Percentiles rank a stretch among this genome's conserved stretches.
phyloP scores from a whole-genome alignment of 2,113 vertebrate genomes.

The Gallinago paraguaiae region DNA sequence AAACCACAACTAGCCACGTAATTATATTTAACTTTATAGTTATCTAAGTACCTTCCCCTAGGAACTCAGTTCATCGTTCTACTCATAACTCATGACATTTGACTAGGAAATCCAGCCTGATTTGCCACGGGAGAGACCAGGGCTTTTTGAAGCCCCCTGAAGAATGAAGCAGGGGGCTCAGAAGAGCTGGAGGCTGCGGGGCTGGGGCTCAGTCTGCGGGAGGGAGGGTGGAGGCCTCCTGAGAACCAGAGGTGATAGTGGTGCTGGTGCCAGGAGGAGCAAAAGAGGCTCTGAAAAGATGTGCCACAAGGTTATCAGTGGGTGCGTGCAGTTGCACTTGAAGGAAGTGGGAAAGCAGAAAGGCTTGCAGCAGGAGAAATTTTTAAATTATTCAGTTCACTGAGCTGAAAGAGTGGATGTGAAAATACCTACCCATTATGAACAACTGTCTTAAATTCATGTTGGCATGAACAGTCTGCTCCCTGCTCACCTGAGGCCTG shows the following conservation, averaged over 20 bases:
- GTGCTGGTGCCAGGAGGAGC: not conserved
- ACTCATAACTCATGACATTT: not conserved
- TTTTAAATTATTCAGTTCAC: not conserved
- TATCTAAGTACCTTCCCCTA: not conserved
- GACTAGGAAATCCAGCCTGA: not conserved
- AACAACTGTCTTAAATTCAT: not conserved
- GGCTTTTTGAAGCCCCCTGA: not conserved
- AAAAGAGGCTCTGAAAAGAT: not conserved
- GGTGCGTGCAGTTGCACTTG: not conserved
- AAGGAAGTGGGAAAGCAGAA: not conserved
- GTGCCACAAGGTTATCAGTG: not conserved
- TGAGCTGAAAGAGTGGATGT: not conserved
- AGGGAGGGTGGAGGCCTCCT: not conserved
- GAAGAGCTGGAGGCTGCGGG: not conserved
- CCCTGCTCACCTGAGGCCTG: not conserved
- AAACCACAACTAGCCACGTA: not conserved
- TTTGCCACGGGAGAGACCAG: not conserved
- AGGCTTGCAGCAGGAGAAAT: not conserved
- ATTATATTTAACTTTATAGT: not conserved
- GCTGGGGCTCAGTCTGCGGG: not conserved
- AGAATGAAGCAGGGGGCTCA: not conserved
- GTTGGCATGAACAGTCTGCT: not conserved
- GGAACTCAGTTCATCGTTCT: not conserved
- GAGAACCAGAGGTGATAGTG: not conserved
- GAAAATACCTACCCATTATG: not conserved